Base-by-base conservation (phyloP, 1,140 invertebrate species). In the Choristoneura fumiferana region DNA sequence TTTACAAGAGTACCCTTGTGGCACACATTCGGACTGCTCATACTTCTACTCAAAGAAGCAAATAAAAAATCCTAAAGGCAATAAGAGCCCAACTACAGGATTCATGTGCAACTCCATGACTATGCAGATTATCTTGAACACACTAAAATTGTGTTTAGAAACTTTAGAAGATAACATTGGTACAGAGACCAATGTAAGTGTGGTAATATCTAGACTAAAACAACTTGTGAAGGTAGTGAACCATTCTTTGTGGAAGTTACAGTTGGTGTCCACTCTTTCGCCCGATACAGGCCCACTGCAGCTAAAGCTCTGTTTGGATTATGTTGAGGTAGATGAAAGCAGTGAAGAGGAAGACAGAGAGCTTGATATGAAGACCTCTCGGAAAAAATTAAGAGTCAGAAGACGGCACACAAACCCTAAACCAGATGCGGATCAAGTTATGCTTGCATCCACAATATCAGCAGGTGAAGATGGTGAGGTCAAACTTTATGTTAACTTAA, bases 1-100 rank as follows among this genome's bases (percentile, higher is more conserved):
- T 54, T 81, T 69, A 14, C 80, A 83, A 56, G 80, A 85, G 9
- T 74, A 65, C 39, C 78, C 82, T 9, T 87, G 80, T 54, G 84
- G 86, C 0, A 83, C 87, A 6, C 86, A 89, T 60, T 90, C 87
- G 0, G 89, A 90, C 67, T 86, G 86, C 63, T 90, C 89, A 6
- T 90, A 90, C 65, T 89, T 90, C 67, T 87, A 87, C 64, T 84
- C 84, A 6, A 89, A 89, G 53, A 89, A 87, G 59, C 85, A 83
- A 62, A 80, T 56, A 29, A 77, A 77, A 56, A 69, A 57, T 59
- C 60, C 76, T 2, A 81, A 78, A 29, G 78, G 54, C 43, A 65
- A 57, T 5, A 78, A 67, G 17, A 76, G 17, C 39, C 71, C 63
- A 13, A 74, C 61, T 63, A 69, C 80, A 45, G 89, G 89, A 8